Evolutionary conservation across 2,888 invertebrate genomes (phyloP), one percentile per base, ranked within the genome.

Genomic region (Asteroscopus sphinx): DNA sequence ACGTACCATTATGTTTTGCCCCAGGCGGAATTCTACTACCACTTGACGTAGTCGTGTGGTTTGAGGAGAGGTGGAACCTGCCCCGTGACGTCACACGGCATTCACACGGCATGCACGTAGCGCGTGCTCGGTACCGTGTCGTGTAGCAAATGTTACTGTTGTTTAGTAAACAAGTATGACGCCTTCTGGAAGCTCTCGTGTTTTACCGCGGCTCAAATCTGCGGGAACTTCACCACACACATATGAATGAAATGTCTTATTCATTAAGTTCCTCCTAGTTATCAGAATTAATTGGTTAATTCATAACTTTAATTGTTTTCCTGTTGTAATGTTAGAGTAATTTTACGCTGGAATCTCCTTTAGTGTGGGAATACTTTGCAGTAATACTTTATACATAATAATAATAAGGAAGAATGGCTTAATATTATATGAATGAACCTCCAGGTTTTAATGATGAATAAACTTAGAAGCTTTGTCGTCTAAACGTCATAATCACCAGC

Each of bases 261-360:
- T 42, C 26, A 12, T 9, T 16, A 41, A 2, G 62, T 68, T 65
- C 63, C 63, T 44, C 26, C 35, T 17, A 39, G 9, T 41, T 49
- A 65, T 65, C 63, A 1, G 8, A 4, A 6, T 16, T 16, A 68
- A 68, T 65, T 62, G 54, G 32, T 54, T 28, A 36, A 25, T 30
- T n/a, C n/a, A 17, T 51, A 28, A 52, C 40, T 51, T 33, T n/a
- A 13, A 52, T 47, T 40, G 46, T 53, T 68, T 61, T 62, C 39
- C 68, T 54, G 16, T 33, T 11, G 13, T 16, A 13, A 60, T 35
- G 11, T 28, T 26, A 68, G 46, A 40, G 30, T 61, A 12, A 36
- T 47, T 44, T 16, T 33, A 32, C 53, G 12, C 16, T n/a, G 26
- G 35, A 26, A 44, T 40, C 8, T 36, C 35, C 26, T 30, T 9